These are phyloP conservation scores for Alca torda DNA, from an alignment of 2,797 vertebrate genomes.

Conservation along the genomic window DNA sequence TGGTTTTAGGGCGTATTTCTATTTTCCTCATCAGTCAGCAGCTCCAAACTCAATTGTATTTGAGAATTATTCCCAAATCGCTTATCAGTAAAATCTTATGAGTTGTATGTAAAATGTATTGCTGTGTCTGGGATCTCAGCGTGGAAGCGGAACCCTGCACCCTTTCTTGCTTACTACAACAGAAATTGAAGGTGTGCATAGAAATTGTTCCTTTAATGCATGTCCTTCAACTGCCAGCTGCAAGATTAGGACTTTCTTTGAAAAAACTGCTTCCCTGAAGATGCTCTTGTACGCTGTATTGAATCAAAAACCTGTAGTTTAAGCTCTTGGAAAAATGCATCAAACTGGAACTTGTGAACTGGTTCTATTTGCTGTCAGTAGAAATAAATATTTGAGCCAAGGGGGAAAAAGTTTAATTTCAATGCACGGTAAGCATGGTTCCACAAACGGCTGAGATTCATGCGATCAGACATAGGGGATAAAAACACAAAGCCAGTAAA, in stretches of 20 bases:
- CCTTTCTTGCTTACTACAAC: neutral
- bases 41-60: neutral
- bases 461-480: neutral
- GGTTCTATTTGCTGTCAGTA: neutral
- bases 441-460: neutral
- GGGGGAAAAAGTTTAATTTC: neutral
- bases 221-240: neutral
- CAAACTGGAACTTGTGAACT: neutral
- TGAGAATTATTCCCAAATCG: constrained; percentile 3
- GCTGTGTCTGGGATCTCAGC: neutral
- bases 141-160: neutral
- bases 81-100: constrained; percentile 15
- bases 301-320: neutral
- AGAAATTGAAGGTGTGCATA: neutral
- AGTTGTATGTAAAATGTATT: neutral
- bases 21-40: neutral
- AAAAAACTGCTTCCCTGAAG: neutral
- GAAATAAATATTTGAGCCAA: neutral
- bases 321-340: neutral
- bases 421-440: neutral
- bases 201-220: neutral
- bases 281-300: neutral
- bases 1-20: neutral
- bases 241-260: neutral
- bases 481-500: neutral